These are phyloP conservation scores for Acropternis orthonyx DNA, from an alignment of 2,797 vertebrate species.

Conservation along the genomic window DNA sequence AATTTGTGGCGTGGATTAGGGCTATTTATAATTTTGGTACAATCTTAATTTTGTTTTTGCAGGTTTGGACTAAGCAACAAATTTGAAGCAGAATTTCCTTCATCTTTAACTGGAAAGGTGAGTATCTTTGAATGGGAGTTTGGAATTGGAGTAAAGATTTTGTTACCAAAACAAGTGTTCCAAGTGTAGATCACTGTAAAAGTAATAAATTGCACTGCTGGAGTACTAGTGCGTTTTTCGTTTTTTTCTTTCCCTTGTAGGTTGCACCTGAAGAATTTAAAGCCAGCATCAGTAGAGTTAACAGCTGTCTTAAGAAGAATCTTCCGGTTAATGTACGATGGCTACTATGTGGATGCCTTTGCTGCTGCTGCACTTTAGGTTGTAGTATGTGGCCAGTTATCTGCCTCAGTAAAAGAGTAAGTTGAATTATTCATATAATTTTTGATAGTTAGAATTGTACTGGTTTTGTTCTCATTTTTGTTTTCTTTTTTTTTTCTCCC, in stretches of 20 bases:
- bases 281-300: conserved; percentile 95
- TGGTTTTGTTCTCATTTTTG: neutral
- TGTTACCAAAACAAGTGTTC: neutral
- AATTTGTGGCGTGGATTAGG: neutral
- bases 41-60: conserved; percentile 26
- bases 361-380: conserved; percentile 98
- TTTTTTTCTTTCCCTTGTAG: conserved; percentile 65
- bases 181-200: neutral
- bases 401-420: conserved; percentile 99
- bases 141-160: neutral
- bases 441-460: neutral
- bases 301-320: conserved; percentile 95
- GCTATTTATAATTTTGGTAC: neutral
- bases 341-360: conserved; percentile 97
- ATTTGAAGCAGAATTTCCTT: conserved; percentile 98
- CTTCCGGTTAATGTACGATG: conserved; percentile 97
- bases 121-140: conserved; percentile 48
- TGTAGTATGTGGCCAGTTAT: conserved; percentile 99
- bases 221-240: neutral
- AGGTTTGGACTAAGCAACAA: conserved; percentile 99
- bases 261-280: conserved; percentile 99
- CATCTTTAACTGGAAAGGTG: conserved; percentile 97
- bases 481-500: neutral
- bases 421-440: conserved; percentile 59
- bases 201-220: neutral